Percentiles rank a stretch among this genome's conserved stretches.
Conservation (phyloP, 2,113 vertebrate species). For the Grus americana region DNA sequence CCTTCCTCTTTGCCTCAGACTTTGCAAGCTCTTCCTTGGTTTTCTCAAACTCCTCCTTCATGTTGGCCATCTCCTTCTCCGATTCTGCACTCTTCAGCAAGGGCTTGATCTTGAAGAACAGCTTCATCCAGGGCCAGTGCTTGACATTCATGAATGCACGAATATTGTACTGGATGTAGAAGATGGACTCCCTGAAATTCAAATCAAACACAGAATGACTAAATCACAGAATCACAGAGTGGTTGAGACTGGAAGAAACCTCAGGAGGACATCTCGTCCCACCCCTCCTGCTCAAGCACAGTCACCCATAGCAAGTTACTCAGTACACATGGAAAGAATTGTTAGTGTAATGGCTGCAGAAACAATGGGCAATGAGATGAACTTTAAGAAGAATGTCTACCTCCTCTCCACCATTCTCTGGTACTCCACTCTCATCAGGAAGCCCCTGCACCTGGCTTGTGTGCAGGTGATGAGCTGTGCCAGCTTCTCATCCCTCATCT, state of each 20-base stretch:
- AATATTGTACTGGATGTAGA: conserved; percentile 86
- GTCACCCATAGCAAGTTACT: background rate
- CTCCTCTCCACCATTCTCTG: conserved; percentile 87
- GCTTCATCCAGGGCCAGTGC: conserved; percentile 80
- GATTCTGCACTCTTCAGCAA: too few relatives aligned
- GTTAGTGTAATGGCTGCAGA: background rate
- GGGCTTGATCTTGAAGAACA: conserved; percentile 23
- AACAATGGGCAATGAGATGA: background rate
- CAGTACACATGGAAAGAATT: background rate
- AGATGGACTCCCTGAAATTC: conserved; percentile 79
- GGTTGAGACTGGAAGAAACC: background rate
- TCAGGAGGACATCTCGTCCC: background rate
- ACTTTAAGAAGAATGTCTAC: conserved; percentile 22
- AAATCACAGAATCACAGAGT: background rate
- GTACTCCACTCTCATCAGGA: conserved; percentile 72
- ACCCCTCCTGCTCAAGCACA: background rate
- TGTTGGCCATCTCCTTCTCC: too few relatives aligned
- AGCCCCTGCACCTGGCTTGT: conserved; percentile 74
- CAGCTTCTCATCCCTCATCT: conserved; percentile 91
- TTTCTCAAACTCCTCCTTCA: conserved; percentile 50
- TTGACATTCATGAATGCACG: conserved; percentile 86
- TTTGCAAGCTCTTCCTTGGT: conserved; percentile 79
- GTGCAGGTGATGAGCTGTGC: conserved; percentile 76
- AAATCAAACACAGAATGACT: background rate
- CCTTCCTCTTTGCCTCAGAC: conserved; percentile 79